Evolutionary conservation across 2,888 invertebrate species (phyloP), one percentile per base, ranked within the genome.

Genomic region (Dolomedes plantarius): DNA sequence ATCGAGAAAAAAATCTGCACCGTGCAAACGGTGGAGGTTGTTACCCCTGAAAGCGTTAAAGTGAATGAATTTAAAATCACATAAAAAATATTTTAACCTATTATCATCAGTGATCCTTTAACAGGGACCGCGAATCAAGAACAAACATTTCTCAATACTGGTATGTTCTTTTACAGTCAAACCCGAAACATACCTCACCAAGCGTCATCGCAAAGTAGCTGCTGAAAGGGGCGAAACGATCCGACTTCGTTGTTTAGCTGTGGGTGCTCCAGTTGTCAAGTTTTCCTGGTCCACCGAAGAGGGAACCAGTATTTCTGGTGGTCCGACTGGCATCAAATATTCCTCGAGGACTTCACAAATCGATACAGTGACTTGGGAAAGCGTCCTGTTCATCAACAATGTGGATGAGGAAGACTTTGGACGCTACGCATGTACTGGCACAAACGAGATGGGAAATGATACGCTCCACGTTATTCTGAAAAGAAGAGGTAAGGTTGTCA

Each of bases 331-430:
- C 27, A 31, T 50, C 39, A 87, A 87, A 46, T 75, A 83, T 32
- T 78, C 82, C 2, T 71, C 68, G 6, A 28, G 72, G 36, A 94
- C 91, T 23, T 67, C 91, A 28, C 92, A 94, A 93, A 90, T 94
- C 13, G 96, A 96, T 90, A 92, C 95, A 0, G 93, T 97, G 56
- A 94, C 94, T 0, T 96, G 96, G 89, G 95, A 96, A 90, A 96
- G 97, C 16, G 93, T 95, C 5, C 93, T 98, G 31, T 93, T 94
- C 76, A 94, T 98, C 82, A 94, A 94, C 88, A 95, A 95, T 89
- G 95, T 98, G 19, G 94, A 94, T 0, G 93, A 95, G 0, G 93
- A 94, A 0, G 98, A 98, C 91, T 98, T 98, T 90, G 98, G 98
- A 0, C 93, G 93, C 36, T 98, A 98, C 91, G 95, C 95, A 89